These are phyloP conservation scores for Leucophenga maculata DNA, from an alignment of 2,888 invertebrate species.

Conservation along the genomic window DNA sequence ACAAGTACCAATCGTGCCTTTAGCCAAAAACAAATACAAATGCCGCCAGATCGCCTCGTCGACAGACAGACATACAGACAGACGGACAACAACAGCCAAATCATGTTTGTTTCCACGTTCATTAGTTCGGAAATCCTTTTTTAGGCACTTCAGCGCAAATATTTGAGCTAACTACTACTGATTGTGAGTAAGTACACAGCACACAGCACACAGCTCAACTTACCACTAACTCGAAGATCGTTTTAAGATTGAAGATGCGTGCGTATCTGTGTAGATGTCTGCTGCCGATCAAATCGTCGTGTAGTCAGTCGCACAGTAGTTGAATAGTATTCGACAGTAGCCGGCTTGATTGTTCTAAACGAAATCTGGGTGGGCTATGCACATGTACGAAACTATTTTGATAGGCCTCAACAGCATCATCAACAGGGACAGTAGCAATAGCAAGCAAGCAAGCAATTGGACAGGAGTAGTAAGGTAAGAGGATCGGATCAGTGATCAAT, in stretches of 20 bases:
- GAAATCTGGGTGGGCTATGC: constrained; percentile 57
- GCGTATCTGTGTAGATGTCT: neutral
- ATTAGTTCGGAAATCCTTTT: constrained; percentile 59
- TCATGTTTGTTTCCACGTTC: constrained; percentile 65
- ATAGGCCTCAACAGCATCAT: constrained; percentile 45
- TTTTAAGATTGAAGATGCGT: neutral
- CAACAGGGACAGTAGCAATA: neutral
- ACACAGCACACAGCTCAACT: neutral
- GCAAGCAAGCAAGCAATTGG: neutral
- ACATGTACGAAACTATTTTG: constrained; percentile 61
- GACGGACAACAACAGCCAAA: constrained; percentile 50
- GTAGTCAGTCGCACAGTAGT: constrained; percentile 1
- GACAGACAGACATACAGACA: no score
- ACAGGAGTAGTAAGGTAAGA: neutral
- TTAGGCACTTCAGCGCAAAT: constrained; percentile 52
- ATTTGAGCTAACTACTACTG: constrained; percentile 48
- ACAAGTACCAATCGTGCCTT: no score
- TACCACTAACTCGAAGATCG: neutral
- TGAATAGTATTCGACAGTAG: neutral
- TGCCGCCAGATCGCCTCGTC: constrained; percentile 48
- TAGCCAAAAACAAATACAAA: neutral
- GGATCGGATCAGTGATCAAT: constrained; percentile 3
- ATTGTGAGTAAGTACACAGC: constrained; percentile 27
- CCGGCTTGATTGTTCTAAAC: constrained; percentile 38
- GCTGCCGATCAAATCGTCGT: constrained; percentile 25